phyloP scores from a whole-genome alignment of 2,797 vertebrate genomes.

The Scyliorhinus canicula region DNA sequence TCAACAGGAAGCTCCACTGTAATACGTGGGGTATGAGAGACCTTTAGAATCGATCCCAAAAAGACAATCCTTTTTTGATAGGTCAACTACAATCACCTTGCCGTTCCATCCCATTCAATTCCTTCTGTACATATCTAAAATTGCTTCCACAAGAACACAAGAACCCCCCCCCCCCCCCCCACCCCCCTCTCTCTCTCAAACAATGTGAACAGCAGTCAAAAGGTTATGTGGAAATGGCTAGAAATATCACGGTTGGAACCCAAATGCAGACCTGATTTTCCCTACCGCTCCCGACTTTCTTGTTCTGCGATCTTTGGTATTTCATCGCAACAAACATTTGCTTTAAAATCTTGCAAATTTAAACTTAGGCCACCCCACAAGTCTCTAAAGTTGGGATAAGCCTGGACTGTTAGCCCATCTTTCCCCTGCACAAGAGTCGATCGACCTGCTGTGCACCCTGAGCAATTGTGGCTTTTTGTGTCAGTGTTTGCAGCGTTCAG shows the following conservation, averaged over 20 bases:
- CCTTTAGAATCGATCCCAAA: background rate
- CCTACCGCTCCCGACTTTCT: background rate
- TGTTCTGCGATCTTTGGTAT: background rate
- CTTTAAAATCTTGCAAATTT: background rate
- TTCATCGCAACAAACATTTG: background rate
- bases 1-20: background rate
- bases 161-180: too few species aligned
- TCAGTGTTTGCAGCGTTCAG: background rate
- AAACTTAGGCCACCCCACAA: background rate
- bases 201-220: background rate
- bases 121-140: background rate
- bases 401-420: too few species aligned
- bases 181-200: background rate
- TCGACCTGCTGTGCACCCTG: background rate
- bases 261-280: background rate
- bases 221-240: background rate
- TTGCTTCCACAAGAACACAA: background rate
- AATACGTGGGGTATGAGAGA: background rate
- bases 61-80: background rate
- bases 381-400: background rate
- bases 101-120: background rate
- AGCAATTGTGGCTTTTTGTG: background rate
- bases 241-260: background rate
- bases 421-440: background rate
- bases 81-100: background rate